Evolutionary conservation across 2,113 vertebrate genomes (phyloP), one percentile per base, ranked within the genome.

Genomic region (Channa argus): DNA sequence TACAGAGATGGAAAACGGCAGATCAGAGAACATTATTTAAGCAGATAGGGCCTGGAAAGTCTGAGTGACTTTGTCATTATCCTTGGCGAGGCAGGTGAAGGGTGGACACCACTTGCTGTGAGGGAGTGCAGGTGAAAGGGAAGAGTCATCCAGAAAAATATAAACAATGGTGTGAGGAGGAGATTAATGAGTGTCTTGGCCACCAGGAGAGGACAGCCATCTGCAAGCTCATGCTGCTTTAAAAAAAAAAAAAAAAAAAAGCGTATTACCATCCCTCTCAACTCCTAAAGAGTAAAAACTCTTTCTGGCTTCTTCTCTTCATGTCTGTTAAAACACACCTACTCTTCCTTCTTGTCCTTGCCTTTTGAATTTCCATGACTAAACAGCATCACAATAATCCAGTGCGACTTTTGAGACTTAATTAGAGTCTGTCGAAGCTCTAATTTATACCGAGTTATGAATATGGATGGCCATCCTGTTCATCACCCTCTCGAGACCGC

Each of bases 111-210:
- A 38, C 52, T 76, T 51, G 70, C 46, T 47, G 54, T 38, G 82
- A 53, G 59, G 69, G 53, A 62, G 45, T 13, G 12, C 54, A 77
- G 74, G 71, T 67, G 79, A 69, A 62, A n/a, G 39, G 10, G 43
- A 55, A 24, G 73, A 62, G 55, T 55, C 39, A 7, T 71, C 71
- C 74, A 74, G 33, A 43, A 60, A 72, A 71, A 74, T 33, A 14
- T 50, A 77, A 76, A 85, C 51, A 65, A 70, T 8, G 37, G 82
- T 82, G 76, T 36, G 80, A 63, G 72, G 61, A 60, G 53, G 68
- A 89, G 84, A 90, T 74, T 77, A 81, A 88, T 83, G 58, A 81
- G 80, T 10, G 33, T 58, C 46, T 77, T 72, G 76, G 71, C 63
- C 56, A 38, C 36, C 11, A 50, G 71, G 71, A 89, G 66, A 56